Base-by-base conservation (phyloP, 2,797 vertebrate genomes). In the Xyrichtys novacula region DNA sequence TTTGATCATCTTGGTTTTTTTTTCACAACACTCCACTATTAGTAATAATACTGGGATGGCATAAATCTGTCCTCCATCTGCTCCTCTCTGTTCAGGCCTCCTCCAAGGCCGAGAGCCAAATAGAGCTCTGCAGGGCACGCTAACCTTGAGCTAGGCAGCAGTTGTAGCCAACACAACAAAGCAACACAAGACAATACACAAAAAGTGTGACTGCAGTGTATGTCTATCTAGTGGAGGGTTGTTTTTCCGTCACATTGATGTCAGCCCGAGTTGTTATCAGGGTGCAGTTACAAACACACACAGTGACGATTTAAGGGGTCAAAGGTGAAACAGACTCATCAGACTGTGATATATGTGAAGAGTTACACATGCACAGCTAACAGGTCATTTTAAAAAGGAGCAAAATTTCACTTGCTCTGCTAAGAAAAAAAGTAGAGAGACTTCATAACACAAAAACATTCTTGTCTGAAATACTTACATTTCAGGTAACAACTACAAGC, bases 131-230 rank as follows among this genome's bases (percentile, higher is more conserved):
- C 73, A 39, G 76, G 70, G 74, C 54, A 15, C 26, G 61, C n/a
- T 76, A 90, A 90, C 93, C 93, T 94, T 93, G 93, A 88, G 85
- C 62, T 62, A 19, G 43, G 68, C 81, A 36, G 72, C 48, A 54
- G 46, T 14, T 59, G 84, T 89, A 92, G 91, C 76, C 90, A 88
- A 91, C 86, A 94, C 89, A 91, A 85, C 7, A 3, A 31, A 60
- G 67, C 55, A 60, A 69, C 83, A 68, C 65, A 47, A 89, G 84
- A 93, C 90, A 88, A 88, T 74, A 86, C 83, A 85, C 75, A 65
- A 54, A 34, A 52, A 42, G 64, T 59, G 67, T 36, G 2, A n/a
- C n/a, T 26, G 53, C 46, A 17, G 28, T 2, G 19, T 54, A 6
- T 25, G 25, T 78, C 60, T 52, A n/a, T 83, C 72, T 70, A 22